Evolutionary conservation across 2,888 invertebrate genomes (phyloP).

Genomic region (Uloborus plumipes): DNA sequence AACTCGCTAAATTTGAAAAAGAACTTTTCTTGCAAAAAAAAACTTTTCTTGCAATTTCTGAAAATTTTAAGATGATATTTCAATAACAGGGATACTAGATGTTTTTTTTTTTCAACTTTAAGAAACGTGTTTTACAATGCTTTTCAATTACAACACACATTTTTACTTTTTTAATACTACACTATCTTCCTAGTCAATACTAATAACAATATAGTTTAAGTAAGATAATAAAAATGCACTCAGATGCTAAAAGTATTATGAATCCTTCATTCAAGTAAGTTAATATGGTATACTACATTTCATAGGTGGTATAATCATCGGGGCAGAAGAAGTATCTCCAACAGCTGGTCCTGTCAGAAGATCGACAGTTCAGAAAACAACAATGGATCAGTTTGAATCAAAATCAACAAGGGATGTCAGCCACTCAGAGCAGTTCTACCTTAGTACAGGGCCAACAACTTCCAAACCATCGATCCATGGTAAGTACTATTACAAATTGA

Average conservation of each 20-base stretch:
- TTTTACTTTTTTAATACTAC: no score
- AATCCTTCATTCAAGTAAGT: no score
- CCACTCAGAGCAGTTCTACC: constrained; percentile 64
- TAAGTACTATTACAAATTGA: neutral
- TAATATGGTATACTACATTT: neutral
- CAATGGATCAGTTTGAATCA: constrained; percentile 65
- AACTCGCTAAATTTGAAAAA: no score
- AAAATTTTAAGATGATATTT: no score
- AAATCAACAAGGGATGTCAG: constrained; percentile 66
- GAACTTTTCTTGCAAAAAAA: no score
- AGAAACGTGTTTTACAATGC: no score
- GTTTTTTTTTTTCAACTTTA: no score
- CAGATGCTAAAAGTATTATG: neutral
- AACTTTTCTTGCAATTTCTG: no score
- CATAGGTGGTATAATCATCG: constrained; percentile 38
- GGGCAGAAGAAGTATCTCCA: constrained; percentile 57
- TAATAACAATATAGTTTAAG: neutral
- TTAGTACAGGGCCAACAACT: constrained; percentile 66
- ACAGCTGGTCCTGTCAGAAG: constrained; percentile 66
- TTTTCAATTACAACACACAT: no score
- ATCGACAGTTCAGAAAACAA: constrained; percentile 66
- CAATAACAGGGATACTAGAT: no score
- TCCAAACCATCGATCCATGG: constrained; percentile 62
- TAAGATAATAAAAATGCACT: no score
- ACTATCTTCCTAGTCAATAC: no score